Conservation (phyloP, 2,797 vertebrate genomes). For the Leptatherina wallacei region DNA sequence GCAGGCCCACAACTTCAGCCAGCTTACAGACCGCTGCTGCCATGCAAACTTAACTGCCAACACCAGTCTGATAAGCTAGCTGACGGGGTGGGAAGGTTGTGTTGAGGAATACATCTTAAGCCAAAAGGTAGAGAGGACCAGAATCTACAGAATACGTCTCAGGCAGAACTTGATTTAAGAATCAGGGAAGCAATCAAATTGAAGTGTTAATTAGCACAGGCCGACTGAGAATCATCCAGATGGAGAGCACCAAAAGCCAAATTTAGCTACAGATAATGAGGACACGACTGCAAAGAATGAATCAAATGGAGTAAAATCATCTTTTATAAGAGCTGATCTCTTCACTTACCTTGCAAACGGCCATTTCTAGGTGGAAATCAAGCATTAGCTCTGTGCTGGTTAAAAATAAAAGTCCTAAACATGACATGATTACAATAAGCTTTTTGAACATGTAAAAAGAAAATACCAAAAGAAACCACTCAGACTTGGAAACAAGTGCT, state of each 20-base stretch:
- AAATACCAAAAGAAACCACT: constrained; percentile 48
- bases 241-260: neutral
- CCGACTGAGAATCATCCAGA: neutral
- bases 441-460: constrained; percentile 13
- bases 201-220: neutral
- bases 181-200: neutral
- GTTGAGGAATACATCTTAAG: neutral
- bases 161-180: neutral
- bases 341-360: constrained; percentile 74
- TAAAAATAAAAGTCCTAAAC: constrained; percentile 8
- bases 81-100: constrained; percentile 86
- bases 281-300: neutral
- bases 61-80: constrained; percentile 99
- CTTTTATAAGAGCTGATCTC: neutral
- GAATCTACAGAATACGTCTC: neutral
- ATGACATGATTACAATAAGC: constrained; percentile 4
- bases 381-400: constrained; percentile 7
- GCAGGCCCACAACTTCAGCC: constrained; percentile 94
- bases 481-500: constrained; percentile 84
- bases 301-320: neutral
- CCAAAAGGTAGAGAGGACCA: neutral
- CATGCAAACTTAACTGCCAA: constrained; percentile 92
- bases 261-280: neutral
- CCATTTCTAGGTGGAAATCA: constrained; percentile 27
- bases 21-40: constrained; percentile 99